Evolutionary conservation across 2,113 vertebrate species (phyloP).

Genomic region (Mustela lutreola): DNA sequence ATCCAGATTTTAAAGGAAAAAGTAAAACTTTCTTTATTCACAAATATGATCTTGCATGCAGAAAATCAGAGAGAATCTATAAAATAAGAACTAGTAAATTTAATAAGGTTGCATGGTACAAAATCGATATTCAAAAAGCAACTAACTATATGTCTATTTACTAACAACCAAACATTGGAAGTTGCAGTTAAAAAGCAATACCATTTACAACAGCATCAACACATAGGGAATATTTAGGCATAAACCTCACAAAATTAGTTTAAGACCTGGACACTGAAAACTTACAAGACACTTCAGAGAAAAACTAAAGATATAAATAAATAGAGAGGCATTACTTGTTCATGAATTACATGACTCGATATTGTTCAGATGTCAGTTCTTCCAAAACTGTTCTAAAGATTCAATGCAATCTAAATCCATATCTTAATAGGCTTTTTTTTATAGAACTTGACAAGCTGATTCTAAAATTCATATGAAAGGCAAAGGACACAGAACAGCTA

Average conservation of each 20-base stretch:
- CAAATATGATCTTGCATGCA: background rate
- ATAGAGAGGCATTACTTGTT: background rate
- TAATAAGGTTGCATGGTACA: background rate
- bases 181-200: background rate
- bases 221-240: background rate
- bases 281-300: background rate
- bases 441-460: conserved; percentile 30
- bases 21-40: conserved; percentile 1
- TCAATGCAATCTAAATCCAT: background rate
- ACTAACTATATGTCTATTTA: background rate
- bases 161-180: background rate
- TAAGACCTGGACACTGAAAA: background rate
- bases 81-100: conserved; percentile 19
- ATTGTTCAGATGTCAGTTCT: background rate
- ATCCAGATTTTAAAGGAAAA: background rate
- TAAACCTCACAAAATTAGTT: background rate
- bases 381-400: conserved; percentile 12
- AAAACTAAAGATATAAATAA: conserved; percentile 16
- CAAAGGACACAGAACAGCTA: background rate
- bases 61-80: background rate
- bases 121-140: conserved; percentile 38
- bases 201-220: background rate
- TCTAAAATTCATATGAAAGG: conserved; percentile 39
- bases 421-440: background rate
- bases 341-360: background rate